phyloP scores from a whole-genome alignment of 92 coral and sea anemone genomes.

The Epizoanthus illoricatus region DNA sequence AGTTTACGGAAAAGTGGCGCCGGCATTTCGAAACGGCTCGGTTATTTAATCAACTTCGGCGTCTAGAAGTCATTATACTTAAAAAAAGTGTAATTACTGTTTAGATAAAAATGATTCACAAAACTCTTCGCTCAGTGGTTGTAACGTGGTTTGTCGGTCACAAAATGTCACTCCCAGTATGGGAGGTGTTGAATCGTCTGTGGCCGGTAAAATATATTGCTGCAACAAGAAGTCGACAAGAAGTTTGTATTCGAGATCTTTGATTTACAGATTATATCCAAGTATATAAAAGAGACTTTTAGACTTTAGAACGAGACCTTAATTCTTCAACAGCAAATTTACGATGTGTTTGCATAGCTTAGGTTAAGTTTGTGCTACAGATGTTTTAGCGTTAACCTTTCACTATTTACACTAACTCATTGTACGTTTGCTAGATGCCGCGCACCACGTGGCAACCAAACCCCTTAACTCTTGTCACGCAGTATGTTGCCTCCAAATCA shows the following conservation, averaged over 20 bases:
- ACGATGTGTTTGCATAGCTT: not conserved
- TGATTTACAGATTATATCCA: not conserved
- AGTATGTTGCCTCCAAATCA: too few species aligned
- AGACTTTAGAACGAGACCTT: not conserved
- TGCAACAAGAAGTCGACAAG: not conserved
- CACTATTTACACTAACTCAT: too few species aligned
- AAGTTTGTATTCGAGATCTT: not conserved
- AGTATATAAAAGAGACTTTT: not conserved
- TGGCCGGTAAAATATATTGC: too few species aligned
- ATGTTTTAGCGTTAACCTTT: not conserved
- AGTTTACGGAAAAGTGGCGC: conserved; percentile 47
- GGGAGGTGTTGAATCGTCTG: too few species aligned
- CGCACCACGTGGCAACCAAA: not conserved
- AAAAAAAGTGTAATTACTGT: conserved; percentile 11
- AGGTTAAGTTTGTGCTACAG: not conserved
- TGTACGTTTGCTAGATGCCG: not conserved
- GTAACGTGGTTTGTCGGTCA: not conserved
- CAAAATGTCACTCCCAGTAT: not conserved
- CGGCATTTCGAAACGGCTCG: conserved; percentile 35
- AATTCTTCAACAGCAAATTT: not conserved
- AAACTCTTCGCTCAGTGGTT: not conserved
- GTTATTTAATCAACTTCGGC: not conserved
- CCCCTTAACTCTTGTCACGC: not conserved
- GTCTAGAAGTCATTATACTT: conserved; percentile 1
- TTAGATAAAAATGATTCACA: conserved; percentile 13